phyloP scores from a whole-genome alignment of 2,888 invertebrate genomes.

The Andrena bucephala region DNA sequence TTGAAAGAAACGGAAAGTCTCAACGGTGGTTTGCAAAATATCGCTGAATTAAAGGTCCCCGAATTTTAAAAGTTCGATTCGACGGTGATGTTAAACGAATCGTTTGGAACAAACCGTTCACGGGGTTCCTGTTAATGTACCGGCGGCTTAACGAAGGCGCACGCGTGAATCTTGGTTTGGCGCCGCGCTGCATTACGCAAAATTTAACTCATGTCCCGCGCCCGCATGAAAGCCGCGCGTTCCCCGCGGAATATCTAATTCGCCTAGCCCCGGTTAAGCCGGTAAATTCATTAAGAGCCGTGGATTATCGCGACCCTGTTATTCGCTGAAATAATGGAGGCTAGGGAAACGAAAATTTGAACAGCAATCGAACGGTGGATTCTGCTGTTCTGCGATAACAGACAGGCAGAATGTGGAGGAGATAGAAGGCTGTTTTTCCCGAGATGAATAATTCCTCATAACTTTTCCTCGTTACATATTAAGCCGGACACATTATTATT shows the following conservation, averaged over 20 bases:
- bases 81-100: neutral
- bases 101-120: neutral
- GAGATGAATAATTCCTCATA: neutral
- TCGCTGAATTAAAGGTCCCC: neutral
- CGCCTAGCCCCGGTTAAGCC: neutral
- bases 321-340: conserved; percentile 15
- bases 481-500: neutral
- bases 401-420: neutral
- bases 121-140: neutral
- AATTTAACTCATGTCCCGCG: neutral
- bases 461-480: neutral
- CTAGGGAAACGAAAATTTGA: neutral
- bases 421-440: too few relatives aligned
- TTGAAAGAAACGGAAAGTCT: neutral
- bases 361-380: neutral
- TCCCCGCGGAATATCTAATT: neutral
- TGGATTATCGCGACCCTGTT: neutral
- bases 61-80: too few relatives aligned
- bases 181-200: neutral
- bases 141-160: neutral
- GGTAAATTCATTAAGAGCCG: conserved; percentile 24
- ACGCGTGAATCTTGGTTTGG: neutral
- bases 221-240: neutral
- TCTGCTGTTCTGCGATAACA: neutral
- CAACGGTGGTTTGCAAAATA: neutral